Evolutionary conservation across 30 jellyfish, hydroid and myxozoan genomes (phyloP), one percentile per base, ranked within the genome.

Genomic region (Aurelia aurita): DNA sequence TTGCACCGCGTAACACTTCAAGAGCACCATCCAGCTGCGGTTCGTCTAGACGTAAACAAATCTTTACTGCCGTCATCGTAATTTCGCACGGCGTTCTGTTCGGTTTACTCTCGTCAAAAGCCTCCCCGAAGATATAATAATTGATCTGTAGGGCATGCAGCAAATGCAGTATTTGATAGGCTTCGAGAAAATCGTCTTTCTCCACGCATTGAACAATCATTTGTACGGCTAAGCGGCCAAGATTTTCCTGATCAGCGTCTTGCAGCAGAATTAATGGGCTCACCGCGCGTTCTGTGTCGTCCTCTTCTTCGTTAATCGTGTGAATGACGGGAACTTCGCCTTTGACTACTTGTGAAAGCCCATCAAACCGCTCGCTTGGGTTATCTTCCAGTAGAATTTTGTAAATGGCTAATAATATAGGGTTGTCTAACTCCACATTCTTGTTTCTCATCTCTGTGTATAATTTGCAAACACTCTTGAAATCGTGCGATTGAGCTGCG

Each of bases 181-280:
- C 91, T 13, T 89, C 90, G 4, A 29, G 4, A 39, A 18, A 49
- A 3, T 66, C 62, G 39, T 70, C 64, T 44, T 63, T 58, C 15
- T 58, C 82, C 51, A 28, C 39, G 66, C 80, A 89, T 29, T 46
- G 67, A 45, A 65, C 58, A 57, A 89, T 18, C n/a, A 89, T 65
- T 1, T 46, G 66, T 19, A 89, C 89, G 10, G 90, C 97, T 44
- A 89, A 53, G 20, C 91, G 93, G 74, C 97, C 97, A 28, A 87
- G 39, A 67, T 43, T 22, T 67, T 72, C 74, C 29, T 72, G 90
- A 55, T 87, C 96, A 6, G 14, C 82, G 16, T 69, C 86, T 5
- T 58, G 62, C 3, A 87, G 69, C 43, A 68, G 4, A 9, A 43
- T 21, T 11, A 63, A 45, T 5, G 58, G 74, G 2, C 61, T 58